A percentile compares a stretch with the other conserved stretches of the same genome.
These are phyloP conservation scores for Triops cancriformis DNA, from an alignment of 1,140 invertebrate species.

Conservation along the genomic window DNA sequence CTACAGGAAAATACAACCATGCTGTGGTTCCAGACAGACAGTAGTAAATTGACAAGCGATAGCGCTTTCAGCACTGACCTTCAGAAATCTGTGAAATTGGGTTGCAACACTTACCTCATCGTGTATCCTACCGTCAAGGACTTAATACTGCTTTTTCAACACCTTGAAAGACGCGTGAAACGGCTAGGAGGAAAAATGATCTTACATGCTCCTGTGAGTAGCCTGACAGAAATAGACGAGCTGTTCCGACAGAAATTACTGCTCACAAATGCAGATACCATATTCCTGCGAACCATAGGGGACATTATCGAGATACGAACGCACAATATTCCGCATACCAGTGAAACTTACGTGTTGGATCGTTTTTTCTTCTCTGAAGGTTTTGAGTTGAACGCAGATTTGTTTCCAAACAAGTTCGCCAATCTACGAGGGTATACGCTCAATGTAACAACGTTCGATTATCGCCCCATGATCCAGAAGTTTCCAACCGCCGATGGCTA, in stretches of 20 bases:
- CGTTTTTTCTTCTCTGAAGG: not conserved
- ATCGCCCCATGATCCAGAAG: not conserved
- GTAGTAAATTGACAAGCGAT: not conserved
- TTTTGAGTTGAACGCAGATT: not conserved
- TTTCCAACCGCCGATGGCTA: not conserved
- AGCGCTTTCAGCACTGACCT: constrained; percentile 31
- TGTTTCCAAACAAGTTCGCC: not conserved
- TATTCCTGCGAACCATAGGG: not conserved
- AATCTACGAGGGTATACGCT: not conserved
- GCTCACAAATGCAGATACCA: not conserved
- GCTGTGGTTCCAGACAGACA: not conserved
- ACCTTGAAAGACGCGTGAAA: not conserved
- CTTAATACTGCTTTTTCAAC: not conserved
- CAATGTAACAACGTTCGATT: not conserved
- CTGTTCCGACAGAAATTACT: not conserved
- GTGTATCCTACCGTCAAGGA: not conserved
- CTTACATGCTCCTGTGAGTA: not conserved
- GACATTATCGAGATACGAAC: not conserved
- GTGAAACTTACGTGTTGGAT: not conserved
- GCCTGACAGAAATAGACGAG: not conserved
- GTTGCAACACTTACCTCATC: constrained; percentile 53
- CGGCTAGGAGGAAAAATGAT: not conserved
- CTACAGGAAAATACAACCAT: not conserved
- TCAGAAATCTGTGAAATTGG: constrained; percentile 20
- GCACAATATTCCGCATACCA: not conserved